Conservation (phyloP, 2,113 vertebrate species). For the Microtus ochrogaster region DNA sequence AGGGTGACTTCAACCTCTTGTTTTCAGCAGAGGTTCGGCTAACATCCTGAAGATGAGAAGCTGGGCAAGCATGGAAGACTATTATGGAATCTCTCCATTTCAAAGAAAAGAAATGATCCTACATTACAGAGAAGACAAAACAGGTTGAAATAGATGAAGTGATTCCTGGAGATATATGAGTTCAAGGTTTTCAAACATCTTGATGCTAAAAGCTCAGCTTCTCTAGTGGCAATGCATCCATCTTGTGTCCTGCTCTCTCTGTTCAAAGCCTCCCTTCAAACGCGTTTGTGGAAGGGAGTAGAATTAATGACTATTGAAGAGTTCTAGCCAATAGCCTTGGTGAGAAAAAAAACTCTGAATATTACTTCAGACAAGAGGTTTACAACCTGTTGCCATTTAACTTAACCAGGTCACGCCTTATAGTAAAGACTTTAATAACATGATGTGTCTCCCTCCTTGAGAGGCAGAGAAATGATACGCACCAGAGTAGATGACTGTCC, state of each 20-base stretch:
- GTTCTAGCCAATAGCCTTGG: not conserved
- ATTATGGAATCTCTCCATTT: too few relatives aligned
- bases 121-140: not conserved
- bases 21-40: not conserved
- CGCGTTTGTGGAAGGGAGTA: too few relatives aligned
- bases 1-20: not conserved
- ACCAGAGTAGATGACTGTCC: too few relatives aligned
- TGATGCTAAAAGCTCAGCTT: not conserved
- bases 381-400: not conserved
- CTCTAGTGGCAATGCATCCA: fast-evolving
- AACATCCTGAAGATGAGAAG: too few relatives aligned
- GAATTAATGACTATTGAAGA: not conserved
- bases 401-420: not conserved
- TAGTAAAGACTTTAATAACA: not conserved
- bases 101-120: not conserved
- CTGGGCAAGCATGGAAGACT: fast-evolving
- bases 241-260: not conserved
- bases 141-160: fast-evolving
- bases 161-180: not conserved
- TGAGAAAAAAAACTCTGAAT: not conserved
- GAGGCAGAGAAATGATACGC: not conserved
- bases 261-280: not conserved
- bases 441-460: fast-evolving
- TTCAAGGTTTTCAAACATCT: not conserved
- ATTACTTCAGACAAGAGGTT: not conserved